Evolutionary conservation across 2,797 vertebrate species (phyloP).

Genomic region (Thunnus albacares): DNA sequence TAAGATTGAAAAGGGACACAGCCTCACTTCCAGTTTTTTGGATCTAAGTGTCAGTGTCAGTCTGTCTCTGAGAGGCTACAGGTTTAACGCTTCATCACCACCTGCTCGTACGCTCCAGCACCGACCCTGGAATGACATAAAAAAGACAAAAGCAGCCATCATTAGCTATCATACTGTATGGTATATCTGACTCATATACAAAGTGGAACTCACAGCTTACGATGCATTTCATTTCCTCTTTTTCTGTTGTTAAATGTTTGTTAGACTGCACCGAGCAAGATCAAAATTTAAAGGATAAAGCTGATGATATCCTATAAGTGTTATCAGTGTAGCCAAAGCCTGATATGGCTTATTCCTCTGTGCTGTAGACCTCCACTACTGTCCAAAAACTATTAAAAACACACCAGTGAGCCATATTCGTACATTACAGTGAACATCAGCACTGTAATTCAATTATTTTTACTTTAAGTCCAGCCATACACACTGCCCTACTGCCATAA

Average conservation of each 20-base stretch:
- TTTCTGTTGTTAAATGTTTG: not conserved
- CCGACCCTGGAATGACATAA: constrained; percentile 85
- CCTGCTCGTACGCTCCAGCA: constrained; percentile 95
- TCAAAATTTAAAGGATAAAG: too few species aligned
- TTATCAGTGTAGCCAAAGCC: too few species aligned
- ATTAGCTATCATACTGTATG: too few species aligned
- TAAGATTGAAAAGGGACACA: constrained; percentile 44
- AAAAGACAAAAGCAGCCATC: constrained; percentile 9
- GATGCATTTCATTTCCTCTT: not conserved
- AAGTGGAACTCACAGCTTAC: not conserved
- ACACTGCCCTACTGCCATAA: too few species aligned
- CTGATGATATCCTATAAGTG: too few species aligned
- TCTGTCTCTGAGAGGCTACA: constrained; percentile 26
- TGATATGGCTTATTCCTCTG: too few species aligned
- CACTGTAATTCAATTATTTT: too few species aligned
- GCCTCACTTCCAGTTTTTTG: constrained; percentile 16
- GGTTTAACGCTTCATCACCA: constrained; percentile 95
- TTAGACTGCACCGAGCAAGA: not conserved
- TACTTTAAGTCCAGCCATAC: too few species aligned
- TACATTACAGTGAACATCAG: not conserved
- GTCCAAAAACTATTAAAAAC: not conserved
- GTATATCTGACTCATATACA: not conserved
- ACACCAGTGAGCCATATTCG: not conserved
- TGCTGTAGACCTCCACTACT: too few species aligned
- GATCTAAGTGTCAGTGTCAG: constrained; percentile 19